Base-by-base conservation (phyloP, 2,113 vertebrate genomes). In the Okapia johnstoni region DNA sequence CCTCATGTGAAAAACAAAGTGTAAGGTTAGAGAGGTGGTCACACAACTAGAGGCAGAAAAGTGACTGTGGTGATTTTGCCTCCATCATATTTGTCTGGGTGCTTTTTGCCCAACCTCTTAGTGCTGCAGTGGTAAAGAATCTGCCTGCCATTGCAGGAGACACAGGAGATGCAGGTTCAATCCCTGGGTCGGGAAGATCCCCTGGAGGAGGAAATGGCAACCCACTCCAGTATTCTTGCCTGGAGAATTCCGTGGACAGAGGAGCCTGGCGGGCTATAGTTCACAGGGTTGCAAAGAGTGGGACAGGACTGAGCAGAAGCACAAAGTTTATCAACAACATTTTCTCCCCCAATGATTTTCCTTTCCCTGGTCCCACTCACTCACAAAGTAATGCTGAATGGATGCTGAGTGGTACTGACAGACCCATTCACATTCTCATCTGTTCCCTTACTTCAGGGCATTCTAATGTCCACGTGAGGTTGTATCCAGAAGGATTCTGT, bases 1-100 rank as follows among this genome's bases (percentile, higher is more conserved):
- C 77, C 48, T 97, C 48, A 14, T 84, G 57, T 91, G 84, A 77
- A 85, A 94, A 96, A 81, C 76, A 54, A 96, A 94, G 77, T 15
- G 0, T 17, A 6, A 40, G 28, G 43, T 76, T 70, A 83, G 25
- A 61, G 52, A 92, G 88, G 54, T 1, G 12, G 58, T 6, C 36
- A 58, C 8, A 12, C 55, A 83, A n/a, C 87, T n/a, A 12, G 48
- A 92, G 84, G 19, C 5, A 23, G 77, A 17, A 6, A 63, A 43
- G 23, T 10, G 30, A 14, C 2, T 6, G 36, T 3, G 28, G 3
- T 16, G 13, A 13, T 13, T 52, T 26, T 87, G 60, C 84, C 50
- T 79, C 57, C 26, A 7, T 76, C 46, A 8, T 85, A 86, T 85
- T 77, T 30, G 50, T 30, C 28, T 54, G 48, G 28, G 9, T 90